Evolutionary conservation across 2,888 invertebrate species (phyloP).

Genomic region (Buathra laborator): DNA sequence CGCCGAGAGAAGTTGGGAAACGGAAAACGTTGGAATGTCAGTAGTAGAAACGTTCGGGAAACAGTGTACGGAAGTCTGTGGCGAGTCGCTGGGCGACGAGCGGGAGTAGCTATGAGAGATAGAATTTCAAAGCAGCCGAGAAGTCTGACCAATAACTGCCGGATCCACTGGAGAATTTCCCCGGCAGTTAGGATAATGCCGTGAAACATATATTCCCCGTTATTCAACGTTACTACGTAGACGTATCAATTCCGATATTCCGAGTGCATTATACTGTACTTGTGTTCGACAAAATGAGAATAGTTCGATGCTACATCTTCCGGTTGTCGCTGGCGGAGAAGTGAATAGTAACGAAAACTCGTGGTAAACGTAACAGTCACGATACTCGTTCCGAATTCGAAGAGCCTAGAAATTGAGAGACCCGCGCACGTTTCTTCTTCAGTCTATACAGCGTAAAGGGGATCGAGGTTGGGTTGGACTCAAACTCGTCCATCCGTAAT

Average conservation of each 20-base stretch:
- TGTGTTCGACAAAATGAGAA: conserved; percentile 10
- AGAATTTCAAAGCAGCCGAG: conserved; percentile 37
- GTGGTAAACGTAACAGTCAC: neutral
- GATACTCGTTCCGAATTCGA: conserved; percentile 23
- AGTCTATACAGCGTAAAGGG: conserved; percentile 13
- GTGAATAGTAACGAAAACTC: neutral
- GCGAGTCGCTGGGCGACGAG: neutral
- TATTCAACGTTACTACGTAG: neutral
- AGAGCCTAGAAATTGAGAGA: conserved; percentile 34
- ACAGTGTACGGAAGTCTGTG: conserved; percentile 34
- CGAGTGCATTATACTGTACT: neutral
- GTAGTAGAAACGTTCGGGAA: conserved; percentile 24
- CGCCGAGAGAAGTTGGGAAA: conserved; percentile 4
- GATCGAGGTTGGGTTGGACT: conserved; percentile 28
- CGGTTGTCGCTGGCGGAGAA: neutral
- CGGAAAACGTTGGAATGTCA: conserved; percentile 28
- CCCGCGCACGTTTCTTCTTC: conserved; percentile 48
- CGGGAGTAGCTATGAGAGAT: conserved; percentile 1
- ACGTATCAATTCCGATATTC: conserved; percentile 1
- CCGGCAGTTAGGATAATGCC: conserved; percentile 40
- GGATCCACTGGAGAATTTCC: conserved; percentile 21
- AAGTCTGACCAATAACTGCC: conserved; percentile 52
- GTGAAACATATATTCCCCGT: conserved; percentile 1
- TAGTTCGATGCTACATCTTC: conserved; percentile 6
- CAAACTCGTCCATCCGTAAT: conserved; percentile 53